A percentile compares a stretch with the other conserved stretches of the same genome.
phyloP scores from a whole-genome alignment of 2,113 vertebrate species.

The Ameiurus melas region DNA sequence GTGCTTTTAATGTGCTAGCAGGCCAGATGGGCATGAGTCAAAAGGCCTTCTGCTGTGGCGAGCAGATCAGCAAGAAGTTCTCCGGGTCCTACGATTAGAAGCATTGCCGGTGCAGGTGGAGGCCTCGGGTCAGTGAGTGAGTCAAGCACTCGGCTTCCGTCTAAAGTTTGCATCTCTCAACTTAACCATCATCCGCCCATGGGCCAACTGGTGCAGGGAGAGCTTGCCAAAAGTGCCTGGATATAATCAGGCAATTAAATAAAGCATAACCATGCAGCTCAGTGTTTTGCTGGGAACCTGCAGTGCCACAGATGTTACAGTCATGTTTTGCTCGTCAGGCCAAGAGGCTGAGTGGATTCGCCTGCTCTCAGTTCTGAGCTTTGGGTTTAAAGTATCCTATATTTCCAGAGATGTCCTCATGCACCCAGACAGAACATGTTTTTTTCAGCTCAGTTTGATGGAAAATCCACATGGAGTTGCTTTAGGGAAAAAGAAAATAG shows the following conservation, averaged over 20 bases:
- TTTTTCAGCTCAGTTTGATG: background rate
- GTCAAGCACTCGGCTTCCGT: constrained; percentile 71
- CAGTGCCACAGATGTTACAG: constrained; percentile 31
- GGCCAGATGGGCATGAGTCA: constrained; percentile 81
- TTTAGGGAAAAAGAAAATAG: background rate
- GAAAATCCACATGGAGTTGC: constrained; percentile 7
- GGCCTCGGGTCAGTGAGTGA: constrained; percentile 73
- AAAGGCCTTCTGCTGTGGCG: constrained; percentile 75
- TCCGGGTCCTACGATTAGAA: constrained; percentile 60
- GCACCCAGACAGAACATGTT: background rate
- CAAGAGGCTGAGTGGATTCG: background rate
- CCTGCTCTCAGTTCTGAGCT: background rate
- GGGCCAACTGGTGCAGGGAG: constrained; percentile 76
- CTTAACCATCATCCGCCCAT: constrained; percentile 76
- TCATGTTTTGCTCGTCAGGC: background rate
- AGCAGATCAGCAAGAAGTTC: constrained; percentile 59
- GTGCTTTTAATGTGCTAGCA: constrained; percentile 67
- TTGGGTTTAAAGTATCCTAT: background rate
- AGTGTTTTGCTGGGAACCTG: constrained; percentile 5
- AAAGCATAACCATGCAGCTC: constrained; percentile 23
- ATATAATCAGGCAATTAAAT: constrained; percentile 60
- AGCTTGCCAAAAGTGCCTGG: constrained; percentile 72
- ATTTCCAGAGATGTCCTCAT: constrained; percentile 23
- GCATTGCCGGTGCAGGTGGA: constrained; percentile 71
- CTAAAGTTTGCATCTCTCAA: constrained; percentile 77